Evolutionary conservation across 2,888 invertebrate genomes (phyloP).

Genomic region (Perithous albicinctus): DNA sequence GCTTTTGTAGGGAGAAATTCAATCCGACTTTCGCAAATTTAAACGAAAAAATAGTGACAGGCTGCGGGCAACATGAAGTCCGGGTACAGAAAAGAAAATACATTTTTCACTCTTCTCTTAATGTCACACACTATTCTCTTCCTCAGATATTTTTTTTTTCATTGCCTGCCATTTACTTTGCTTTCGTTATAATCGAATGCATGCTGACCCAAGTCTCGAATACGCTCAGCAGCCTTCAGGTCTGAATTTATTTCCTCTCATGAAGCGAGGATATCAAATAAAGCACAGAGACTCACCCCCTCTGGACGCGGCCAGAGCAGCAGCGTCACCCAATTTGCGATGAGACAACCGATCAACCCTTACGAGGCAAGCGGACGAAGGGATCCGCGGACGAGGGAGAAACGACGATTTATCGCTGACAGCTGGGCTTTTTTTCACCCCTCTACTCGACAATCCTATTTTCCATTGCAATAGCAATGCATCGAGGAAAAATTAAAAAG

Average conservation of each 20-base stretch:
- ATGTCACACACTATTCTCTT: background rate
- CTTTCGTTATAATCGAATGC: conserved; percentile 27
- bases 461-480: conserved; percentile 8
- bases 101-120: background rate
- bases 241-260: conserved; percentile 30
- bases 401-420: conserved; percentile 42
- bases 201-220: background rate
- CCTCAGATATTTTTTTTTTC: background rate
- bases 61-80: background rate
- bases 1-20: background rate
- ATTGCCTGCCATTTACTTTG: conserved; percentile 13
- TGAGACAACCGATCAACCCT: conserved; percentile 24
- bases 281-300: conserved; percentile 37
- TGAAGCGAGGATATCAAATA: conserved; percentile 44
- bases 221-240: background rate
- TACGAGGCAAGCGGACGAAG: background rate
- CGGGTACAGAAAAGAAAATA: background rate
- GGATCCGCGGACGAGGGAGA: conserved; percentile 21
- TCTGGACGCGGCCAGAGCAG: background rate
- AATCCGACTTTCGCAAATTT: background rate
- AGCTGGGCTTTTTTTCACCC: conserved; percentile 2
- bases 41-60: conserved; percentile 11
- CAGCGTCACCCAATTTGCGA: conserved; percentile 64
- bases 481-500: conserved; percentile 9
- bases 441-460: background rate